Conservation (phyloP, 2,797 vertebrate species). For the Enteromius argenteus region DNA sequence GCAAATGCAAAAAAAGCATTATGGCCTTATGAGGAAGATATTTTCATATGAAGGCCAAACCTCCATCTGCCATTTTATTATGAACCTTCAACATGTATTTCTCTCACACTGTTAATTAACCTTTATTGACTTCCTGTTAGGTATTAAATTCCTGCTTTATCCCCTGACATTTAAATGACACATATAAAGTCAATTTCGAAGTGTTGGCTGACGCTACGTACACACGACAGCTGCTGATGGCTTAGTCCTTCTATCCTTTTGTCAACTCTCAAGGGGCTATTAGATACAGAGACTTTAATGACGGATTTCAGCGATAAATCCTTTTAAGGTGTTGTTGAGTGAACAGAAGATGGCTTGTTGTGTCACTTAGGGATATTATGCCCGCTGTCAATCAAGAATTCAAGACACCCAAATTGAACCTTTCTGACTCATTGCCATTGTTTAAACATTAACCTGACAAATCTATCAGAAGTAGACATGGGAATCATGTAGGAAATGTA, state of each 20-base stretch:
- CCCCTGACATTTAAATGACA: conserved; percentile 77
- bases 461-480: background rate
- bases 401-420: background rate
- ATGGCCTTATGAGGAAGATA: conserved; percentile 1
- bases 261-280: conserved; percentile 8
- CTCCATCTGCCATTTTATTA: conserved; percentile 62
- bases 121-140: conserved; percentile 78
- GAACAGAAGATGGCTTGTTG: conserved; percentile 8
- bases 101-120: conserved; percentile 81
- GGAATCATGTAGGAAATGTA: background rate
- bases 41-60: conserved; percentile 36
- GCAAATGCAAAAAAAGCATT: background rate
- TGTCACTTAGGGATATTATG: conserved; percentile 5
- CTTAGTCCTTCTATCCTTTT: conserved; percentile 35
- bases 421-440: background rate
- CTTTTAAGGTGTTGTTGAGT: background rate
- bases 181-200: conserved; percentile 70
- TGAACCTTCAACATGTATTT: conserved; percentile 53
- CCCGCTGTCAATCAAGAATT: background rate
- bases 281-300: conserved; percentile 28
- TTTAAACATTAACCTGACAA: conserved; percentile 1
- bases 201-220: conserved; percentile 55
- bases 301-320: conserved; percentile 41
- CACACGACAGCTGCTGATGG: conserved; percentile 48
- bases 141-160: conserved; percentile 70